phyloP scores from a whole-genome alignment of 2,797 vertebrate genomes.

The Hoplostethus atlanticus region DNA sequence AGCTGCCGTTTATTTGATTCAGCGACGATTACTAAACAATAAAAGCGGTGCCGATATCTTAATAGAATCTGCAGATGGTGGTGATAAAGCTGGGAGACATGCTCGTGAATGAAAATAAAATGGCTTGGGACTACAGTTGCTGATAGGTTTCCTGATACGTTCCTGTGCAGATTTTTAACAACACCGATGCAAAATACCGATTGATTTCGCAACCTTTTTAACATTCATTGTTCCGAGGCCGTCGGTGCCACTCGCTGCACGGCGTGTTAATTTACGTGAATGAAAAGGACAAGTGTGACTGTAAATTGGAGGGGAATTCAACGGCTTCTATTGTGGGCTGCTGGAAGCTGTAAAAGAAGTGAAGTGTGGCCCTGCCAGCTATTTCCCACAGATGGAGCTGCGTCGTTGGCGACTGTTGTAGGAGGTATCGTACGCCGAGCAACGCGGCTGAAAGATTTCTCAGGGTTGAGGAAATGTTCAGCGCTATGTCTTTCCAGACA shows the following conservation, averaged over 20 bases:
- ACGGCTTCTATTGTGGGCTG: too few species aligned
- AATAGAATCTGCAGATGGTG: slow-evolving; percentile 36
- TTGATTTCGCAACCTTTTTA: too few species aligned
- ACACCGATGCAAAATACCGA: too few species aligned
- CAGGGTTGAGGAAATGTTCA: neutral
- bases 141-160: too few species aligned
- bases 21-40: too few species aligned
- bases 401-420: neutral
- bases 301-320: neutral
- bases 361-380: neutral
- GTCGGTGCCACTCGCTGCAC: neutral
- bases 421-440: neutral
- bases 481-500: too few species aligned
- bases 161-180: too few species aligned
- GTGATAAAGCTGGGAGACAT: slow-evolving; percentile 2
- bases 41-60: neutral
- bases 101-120: neutral
- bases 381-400: neutral
- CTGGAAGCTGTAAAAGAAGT: neutral
- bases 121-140: neutral
- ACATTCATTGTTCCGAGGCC: neutral
- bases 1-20: too few species aligned
- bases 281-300: neutral
- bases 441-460: neutral
- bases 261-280: neutral